Evolutionary conservation across 2,113 vertebrate genomes (phyloP).

Genomic region (Labeo rohita): DNA sequence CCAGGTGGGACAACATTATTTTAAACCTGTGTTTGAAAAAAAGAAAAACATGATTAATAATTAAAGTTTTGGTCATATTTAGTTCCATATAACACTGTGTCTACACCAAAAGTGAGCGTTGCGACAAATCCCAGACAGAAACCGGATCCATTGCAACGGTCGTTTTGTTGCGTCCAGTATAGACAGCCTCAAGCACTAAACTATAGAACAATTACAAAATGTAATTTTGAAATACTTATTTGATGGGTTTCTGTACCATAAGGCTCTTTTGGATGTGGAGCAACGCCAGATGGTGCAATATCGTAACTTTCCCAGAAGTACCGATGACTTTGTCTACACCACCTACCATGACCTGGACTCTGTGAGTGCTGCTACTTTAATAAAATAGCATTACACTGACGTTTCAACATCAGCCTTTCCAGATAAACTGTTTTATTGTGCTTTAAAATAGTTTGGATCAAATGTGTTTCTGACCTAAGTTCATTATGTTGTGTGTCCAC

Average conservation of each 20-base stretch:
- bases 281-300: constrained; percentile 73
- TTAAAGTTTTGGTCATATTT: constrained; percentile 43
- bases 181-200: too few relatives aligned
- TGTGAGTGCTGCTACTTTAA: constrained; percentile 65
- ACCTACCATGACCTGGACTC: constrained; percentile 84
- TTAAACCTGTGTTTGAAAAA: not conserved
- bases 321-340: constrained; percentile 75
- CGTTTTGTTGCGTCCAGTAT: too few relatives aligned
- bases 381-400: not conserved
- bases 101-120: too few relatives aligned
- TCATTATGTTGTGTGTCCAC: not conserved
- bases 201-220: not conserved
- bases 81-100: constrained; percentile 63
- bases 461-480: not conserved
- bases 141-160: too few relatives aligned
- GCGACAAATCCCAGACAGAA: too few relatives aligned
- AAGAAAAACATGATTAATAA: not conserved
- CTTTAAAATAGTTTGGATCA: not conserved
- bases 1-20: constrained; percentile 81
- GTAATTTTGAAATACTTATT: not conserved
- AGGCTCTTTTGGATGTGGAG: constrained; percentile 78
- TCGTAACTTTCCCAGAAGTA: constrained; percentile 66
- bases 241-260: not conserved
- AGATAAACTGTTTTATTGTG: not conserved
- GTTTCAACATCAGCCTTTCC: not conserved